Evolutionary conservation across 2,888 invertebrate genomes (phyloP).

Genomic region (Anthoptus insignis): DNA sequence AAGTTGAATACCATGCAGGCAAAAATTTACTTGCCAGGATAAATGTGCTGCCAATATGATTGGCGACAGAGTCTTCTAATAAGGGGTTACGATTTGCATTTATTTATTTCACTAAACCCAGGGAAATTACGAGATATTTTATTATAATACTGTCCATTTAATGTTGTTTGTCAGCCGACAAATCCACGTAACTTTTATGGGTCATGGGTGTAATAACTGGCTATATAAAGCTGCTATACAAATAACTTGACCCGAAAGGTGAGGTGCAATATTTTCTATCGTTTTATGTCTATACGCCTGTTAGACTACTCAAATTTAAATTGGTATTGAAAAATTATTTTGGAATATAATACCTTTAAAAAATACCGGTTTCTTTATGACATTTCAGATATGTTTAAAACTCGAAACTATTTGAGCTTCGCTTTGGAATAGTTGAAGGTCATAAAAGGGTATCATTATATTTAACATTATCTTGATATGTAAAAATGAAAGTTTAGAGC

Average conservation of each 20-base stretch:
- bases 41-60: too few species aligned
- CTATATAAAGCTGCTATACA: neutral
- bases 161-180: neutral
- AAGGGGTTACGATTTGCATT: too few species aligned
- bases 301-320: neutral
- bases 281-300: neutral
- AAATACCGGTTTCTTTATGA: neutral
- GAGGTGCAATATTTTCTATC: neutral
- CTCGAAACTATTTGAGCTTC: neutral
- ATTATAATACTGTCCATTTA: neutral
- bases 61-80: too few species aligned
- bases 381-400: neutral
- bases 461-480: too few species aligned
- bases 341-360: neutral
- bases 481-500: too few species aligned
- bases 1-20: too few species aligned
- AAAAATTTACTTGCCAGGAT: too few species aligned
- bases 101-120: too few species aligned
- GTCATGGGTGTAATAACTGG: neutral
- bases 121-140: neutral
- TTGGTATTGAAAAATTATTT: neutral
- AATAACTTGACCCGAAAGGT: neutral
- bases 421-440: too few species aligned
- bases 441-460: too few species aligned
- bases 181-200: neutral